A percentile compares a stretch with the other conserved stretches of the same genome.
Evolutionary conservation across 2,797 vertebrate species (phyloP).

Genomic region (Lepilemur septentrionalis): DNA sequence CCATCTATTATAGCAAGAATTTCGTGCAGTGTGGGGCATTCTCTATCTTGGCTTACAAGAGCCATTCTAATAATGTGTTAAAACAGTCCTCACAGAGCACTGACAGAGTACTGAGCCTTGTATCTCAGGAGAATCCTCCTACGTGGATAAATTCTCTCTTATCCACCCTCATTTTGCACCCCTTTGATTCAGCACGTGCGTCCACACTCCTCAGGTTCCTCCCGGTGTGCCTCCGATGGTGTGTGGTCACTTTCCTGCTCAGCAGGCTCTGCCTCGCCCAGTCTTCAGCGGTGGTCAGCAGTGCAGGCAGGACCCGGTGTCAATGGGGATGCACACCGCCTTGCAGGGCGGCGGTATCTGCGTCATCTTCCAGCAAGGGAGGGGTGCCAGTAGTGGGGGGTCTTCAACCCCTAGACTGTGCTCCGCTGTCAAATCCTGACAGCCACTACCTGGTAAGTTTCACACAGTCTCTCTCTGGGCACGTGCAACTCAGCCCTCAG

Average conservation of each 20-base stretch:
- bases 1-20: neutral
- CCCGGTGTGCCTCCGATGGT: neutral
- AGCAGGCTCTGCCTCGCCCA: neutral
- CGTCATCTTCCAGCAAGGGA: neutral
- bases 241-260: neutral
- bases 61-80: neutral
- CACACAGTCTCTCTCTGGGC: neutral
- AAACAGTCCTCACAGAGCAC: neutral
- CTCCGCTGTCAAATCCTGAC: neutral
- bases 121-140: neutral
- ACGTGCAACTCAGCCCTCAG: neutral
- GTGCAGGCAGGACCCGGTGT: fast-evolving
- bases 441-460: neutral
- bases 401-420: neutral
- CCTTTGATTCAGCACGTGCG: neutral
- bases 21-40: neutral
- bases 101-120: neutral
- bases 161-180: too few relatives aligned
- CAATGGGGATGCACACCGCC: neutral
- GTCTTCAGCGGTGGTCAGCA: neutral
- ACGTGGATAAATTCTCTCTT: neutral
- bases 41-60: neutral
- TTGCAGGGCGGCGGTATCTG: neutral
- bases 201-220: too few relatives aligned
- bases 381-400: too few relatives aligned